Base-by-base conservation (phyloP, 2,113 vertebrate genomes). In the Tilapia sparmanii region DNA sequence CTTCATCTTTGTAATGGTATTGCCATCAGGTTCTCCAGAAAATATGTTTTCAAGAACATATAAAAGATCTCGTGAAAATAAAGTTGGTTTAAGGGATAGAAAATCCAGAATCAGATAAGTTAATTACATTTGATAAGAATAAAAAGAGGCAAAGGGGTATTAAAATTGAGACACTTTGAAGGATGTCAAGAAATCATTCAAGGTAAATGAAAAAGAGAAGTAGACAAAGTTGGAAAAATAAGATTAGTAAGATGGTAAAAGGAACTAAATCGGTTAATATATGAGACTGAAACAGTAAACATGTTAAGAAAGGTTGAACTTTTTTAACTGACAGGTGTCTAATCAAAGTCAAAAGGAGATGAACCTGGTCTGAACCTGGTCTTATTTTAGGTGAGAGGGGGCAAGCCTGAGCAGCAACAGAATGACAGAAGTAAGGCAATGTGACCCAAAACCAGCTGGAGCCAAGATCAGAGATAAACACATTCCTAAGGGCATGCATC, bases 401-500 rank as follows among this genome's bases (percentile, higher is more conserved):
- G 29, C 9, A 35, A 11, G 35, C 12, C 47, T 45, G 59, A 57
- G 33, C 6, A 50, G n/a, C n/a, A 12, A 35, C 7, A 53, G 80
- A 18, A 59, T 18, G 26, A 5, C 18, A 31, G 66, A 22, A 53
- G 76, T 82, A 66, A 73, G 31, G 71, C 18, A 15, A 31, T 85
- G 52, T 59, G 83, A 61, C 81, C 81, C 68, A 79, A 54, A 66
- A 29, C 13, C 79, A 76, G 73, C 18, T 8, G 78, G 50, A 83
- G 52, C 68, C 57, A 45, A 5, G 24, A 35, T 68, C 53, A 35
- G 15, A 83, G 76, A 89, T 73, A 86, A 85, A 85, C 59, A 85
- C 83, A 92, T 91, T 92, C 89, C 89, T 68, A 45, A 83, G 59
- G 66, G 22, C 55, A 80, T 80, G 57, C 61, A 83, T 85, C 35